Evolutionary conservation across 2,888 invertebrate species (phyloP).

Genomic region (Hedya salicella): DNA sequence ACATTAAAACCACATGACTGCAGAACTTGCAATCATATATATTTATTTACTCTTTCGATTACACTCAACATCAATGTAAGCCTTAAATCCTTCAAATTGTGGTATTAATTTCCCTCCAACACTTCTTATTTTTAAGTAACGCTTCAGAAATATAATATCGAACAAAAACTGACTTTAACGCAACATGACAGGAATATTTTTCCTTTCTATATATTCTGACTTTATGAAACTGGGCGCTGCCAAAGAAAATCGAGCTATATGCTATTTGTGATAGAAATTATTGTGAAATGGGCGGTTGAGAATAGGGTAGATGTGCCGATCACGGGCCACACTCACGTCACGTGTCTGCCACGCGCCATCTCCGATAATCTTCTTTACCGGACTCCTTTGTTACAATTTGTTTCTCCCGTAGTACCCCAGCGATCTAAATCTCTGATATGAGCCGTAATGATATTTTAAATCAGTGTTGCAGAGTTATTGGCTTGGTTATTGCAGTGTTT

Average conservation of each 20-base stretch:
- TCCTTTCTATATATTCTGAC: slow-evolving; percentile 20
- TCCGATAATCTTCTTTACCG: slow-evolving; percentile 82
- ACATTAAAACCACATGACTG: slow-evolving; percentile 61
- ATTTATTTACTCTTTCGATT: slow-evolving; percentile 80
- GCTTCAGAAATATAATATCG: slow-evolving; percentile 48
- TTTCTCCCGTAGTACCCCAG: slow-evolving; percentile 66
- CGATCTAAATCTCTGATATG: slow-evolving; percentile 77
- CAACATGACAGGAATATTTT: slow-evolving; percentile 36
- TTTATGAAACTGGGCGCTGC: slow-evolving; percentile 16
- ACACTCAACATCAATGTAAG: slow-evolving; percentile 80
- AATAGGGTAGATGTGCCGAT: slow-evolving; percentile 70
- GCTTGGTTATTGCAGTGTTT: slow-evolving; percentile 51
- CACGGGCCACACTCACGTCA: slow-evolving; percentile 73
- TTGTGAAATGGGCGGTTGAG: slow-evolving; percentile 47
- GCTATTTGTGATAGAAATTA: slow-evolving; percentile 33
- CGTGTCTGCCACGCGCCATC: slow-evolving; percentile 78
- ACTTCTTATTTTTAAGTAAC: slow-evolving; percentile 79
- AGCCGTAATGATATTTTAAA: slow-evolving; percentile 83
- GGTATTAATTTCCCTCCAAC: slow-evolving; percentile 84
- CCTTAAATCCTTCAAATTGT: slow-evolving; percentile 82
- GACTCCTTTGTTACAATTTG: slow-evolving; percentile 83
- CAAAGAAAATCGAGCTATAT: slow-evolving; percentile 45
- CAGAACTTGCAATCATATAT: slow-evolving; percentile 63
- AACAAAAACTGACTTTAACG: slow-evolving; percentile 40
- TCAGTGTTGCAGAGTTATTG: slow-evolving; percentile 73